These are phyloP conservation scores for Drosophila pseudoananassae DNA, from an alignment of 1,140 invertebrate species.

Conservation along the genomic window DNA sequence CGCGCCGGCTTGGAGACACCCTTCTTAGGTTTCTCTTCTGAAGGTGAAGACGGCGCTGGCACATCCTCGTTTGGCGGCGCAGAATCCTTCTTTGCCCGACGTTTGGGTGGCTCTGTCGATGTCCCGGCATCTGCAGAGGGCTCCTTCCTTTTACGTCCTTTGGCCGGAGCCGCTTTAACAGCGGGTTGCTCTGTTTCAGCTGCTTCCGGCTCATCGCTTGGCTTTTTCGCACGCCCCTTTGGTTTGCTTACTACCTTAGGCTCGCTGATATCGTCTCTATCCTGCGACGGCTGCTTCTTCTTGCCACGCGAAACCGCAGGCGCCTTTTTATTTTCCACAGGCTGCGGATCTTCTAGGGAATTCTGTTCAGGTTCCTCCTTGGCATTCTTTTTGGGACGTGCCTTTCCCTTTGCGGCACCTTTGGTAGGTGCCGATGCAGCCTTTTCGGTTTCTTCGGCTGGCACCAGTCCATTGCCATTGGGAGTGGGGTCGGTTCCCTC, in stretches of 20 bases:
- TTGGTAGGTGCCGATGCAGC: not conserved
- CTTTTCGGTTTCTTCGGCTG: slow-evolving; percentile 1
- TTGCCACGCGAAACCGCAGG: slow-evolving; percentile 35
- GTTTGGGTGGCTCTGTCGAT: slow-evolving; percentile 28
- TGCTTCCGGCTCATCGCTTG: slow-evolving; percentile 12
- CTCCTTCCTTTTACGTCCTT: slow-evolving; percentile 13
- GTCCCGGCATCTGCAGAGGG: slow-evolving; percentile 45
- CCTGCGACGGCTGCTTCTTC: slow-evolving; percentile 27
- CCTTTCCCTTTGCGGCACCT: slow-evolving; percentile 41
- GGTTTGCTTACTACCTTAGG: slow-evolving; percentile 27
- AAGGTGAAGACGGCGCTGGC: not conserved
- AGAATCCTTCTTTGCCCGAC: slow-evolving; percentile 28
- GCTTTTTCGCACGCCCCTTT: slow-evolving; percentile 56
- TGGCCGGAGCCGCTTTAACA: slow-evolving; percentile 23
- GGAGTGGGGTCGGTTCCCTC: slow-evolving; percentile 19
- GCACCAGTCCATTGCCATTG: slow-evolving; percentile 43
- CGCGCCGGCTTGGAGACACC: slow-evolving; percentile 23
- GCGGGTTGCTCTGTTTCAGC: slow-evolving; percentile 22
- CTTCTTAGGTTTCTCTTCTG: slow-evolving; percentile 29
- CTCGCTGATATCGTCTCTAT: slow-evolving; percentile 15
- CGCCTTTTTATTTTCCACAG: slow-evolving; percentile 16
- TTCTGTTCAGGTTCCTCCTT: slow-evolving; percentile 6
- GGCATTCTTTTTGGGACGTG: slow-evolving; percentile 20
- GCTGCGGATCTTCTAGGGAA: not conserved
- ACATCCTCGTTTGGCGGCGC: slow-evolving; percentile 1